phyloP scores from a whole-genome alignment of 2,797 vertebrate genomes.

The Anguilla megastoma region DNA sequence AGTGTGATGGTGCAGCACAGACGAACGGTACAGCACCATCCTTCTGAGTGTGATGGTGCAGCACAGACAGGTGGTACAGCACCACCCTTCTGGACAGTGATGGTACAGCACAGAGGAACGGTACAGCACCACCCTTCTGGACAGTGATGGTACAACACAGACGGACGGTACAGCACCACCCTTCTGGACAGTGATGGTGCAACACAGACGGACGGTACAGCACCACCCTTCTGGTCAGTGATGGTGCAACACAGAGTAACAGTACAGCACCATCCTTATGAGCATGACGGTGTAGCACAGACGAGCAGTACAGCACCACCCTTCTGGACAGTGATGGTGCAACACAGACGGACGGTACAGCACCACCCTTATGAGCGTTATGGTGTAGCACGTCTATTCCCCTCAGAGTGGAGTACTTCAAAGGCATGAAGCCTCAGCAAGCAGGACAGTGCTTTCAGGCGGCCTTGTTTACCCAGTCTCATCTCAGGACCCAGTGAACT shows the following conservation, averaged over 20 bases:
- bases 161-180: background rate
- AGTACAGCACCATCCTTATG: background rate
- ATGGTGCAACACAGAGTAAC: background rate
- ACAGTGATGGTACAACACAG: background rate
- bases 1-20: background rate
- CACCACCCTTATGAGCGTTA: background rate
- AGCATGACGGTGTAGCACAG: background rate
- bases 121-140: too few relatives aligned
- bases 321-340: too few relatives aligned
- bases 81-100: background rate
- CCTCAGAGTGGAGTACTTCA: background rate
- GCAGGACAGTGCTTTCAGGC: conserved; percentile 79
- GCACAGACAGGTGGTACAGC: background rate
- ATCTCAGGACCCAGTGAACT: conserved; percentile 82
- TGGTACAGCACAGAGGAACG: background rate
- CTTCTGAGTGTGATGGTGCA: background rate
- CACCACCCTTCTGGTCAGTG: background rate
- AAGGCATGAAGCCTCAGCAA: conserved; percentile 55
- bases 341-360: background rate
- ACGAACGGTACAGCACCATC: background rate
- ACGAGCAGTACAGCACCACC: background rate
- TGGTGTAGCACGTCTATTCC: conserved; percentile 8
- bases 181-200: background rate
- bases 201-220: background rate
- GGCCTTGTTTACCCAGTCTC: conserved; percentile 80